A percentile compares a stretch with the other conserved stretches of the same genome.
phyloP scores from a whole-genome alignment of 2,113 vertebrate species.

The Mustelus asterias region DNA sequence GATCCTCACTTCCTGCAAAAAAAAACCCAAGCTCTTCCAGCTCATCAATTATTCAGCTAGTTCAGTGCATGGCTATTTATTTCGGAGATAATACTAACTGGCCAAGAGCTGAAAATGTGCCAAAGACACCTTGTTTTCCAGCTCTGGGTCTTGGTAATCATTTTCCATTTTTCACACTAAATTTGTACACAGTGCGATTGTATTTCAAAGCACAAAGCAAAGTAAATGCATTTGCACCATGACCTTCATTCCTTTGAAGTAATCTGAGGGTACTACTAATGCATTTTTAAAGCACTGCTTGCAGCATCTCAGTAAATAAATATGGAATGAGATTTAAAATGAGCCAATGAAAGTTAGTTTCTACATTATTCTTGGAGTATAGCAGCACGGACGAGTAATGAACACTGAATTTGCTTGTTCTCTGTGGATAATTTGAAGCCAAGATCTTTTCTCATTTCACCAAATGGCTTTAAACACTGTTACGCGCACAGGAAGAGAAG shows the following conservation, averaged over 20 bases:
- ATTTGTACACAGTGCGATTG: constrained; percentile 27
- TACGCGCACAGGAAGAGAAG: background rate
- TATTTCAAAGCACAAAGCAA: constrained; percentile 35
- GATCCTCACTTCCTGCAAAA: constrained; percentile 33
- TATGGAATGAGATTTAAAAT: constrained; percentile 37
- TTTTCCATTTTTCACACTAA: constrained; percentile 32
- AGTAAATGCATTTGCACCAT: constrained; percentile 30
- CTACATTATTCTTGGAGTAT: constrained; percentile 5
- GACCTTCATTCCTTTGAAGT: constrained; percentile 34
- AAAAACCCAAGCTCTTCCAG: constrained; percentile 19
- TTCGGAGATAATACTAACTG: constrained; percentile 26
- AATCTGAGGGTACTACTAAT: constrained; percentile 24
- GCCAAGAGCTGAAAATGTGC: constrained; percentile 28
- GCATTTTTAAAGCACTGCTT: constrained; percentile 36
- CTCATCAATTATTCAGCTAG: constrained; percentile 33
- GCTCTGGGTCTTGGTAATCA: background rate
- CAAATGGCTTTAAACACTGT: background rate
- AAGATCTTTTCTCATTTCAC: constrained; percentile 11
- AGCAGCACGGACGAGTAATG: background rate
- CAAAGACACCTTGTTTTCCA: constrained; percentile 26
- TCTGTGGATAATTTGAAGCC: constrained; percentile 7
- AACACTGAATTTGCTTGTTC: constrained; percentile 19
- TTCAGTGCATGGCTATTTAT: constrained; percentile 33
- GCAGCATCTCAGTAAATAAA: constrained; percentile 32
- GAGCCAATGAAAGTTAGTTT: constrained; percentile 10